phyloP scores from a whole-genome alignment of 2,888 invertebrate genomes.

The Stegophylla sp. region DNA sequence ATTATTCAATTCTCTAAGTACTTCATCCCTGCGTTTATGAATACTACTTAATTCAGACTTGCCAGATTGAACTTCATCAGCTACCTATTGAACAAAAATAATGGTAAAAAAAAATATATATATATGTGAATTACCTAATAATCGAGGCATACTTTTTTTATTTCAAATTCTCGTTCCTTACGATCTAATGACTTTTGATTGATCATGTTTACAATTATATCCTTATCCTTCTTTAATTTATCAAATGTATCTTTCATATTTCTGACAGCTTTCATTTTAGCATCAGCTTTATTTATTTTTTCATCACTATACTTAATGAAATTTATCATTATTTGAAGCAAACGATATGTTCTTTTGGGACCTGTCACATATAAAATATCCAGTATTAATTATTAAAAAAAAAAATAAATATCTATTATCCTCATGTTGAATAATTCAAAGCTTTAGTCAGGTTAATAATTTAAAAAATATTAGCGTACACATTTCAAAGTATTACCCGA shows the following conservation, averaged over 20 bases:
- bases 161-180: slow-evolving; percentile 33
- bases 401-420: no score
- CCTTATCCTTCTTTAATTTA: slow-evolving; percentile 33
- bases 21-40: slow-evolving; percentile 28
- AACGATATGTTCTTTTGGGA: slow-evolving; percentile 43
- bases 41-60: slow-evolving; percentile 19
- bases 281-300: slow-evolving; percentile 42
- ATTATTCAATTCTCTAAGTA: slow-evolving; percentile 31
- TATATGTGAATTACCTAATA: neutral
- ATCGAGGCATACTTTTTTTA: slow-evolving; percentile 25
- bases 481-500: no score
- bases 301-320: slow-evolving; percentile 52
- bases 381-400: no score
- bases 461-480: no score
- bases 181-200: slow-evolving; percentile 39
- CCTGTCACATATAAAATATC: neutral
- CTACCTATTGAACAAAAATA: slow-evolving; percentile 18
- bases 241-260: slow-evolving; percentile 52
- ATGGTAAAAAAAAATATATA: neutral
- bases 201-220: slow-evolving; percentile 18
- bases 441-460: no score
- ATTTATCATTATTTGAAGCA: slow-evolving; percentile 46
- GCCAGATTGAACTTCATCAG: slow-evolving; percentile 7
- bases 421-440: no score
- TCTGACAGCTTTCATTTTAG: slow-evolving; percentile 47